phyloP scores from a whole-genome alignment of 2,888 invertebrate genomes.

The Nowickia ferox region DNA sequence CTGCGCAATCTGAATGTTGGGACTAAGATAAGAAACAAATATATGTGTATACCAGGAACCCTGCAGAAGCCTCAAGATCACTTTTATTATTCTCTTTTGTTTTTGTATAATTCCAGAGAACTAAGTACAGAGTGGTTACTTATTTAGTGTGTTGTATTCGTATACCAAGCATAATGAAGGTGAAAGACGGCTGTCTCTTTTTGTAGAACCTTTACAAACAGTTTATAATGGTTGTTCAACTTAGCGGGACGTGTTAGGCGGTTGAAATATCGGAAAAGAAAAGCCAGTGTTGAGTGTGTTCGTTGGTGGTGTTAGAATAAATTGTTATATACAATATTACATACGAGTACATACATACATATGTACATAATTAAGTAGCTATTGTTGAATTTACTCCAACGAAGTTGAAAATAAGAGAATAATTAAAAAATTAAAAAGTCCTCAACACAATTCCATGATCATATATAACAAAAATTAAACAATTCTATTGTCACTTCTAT shows the following conservation, averaged over 20 bases:
- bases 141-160: constrained; percentile 11
- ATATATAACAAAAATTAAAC: constrained; percentile 7
- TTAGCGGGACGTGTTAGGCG: constrained; percentile 65
- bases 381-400: constrained; percentile 20
- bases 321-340: background rate
- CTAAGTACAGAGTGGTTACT: constrained; percentile 7
- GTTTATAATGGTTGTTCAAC: constrained; percentile 64
- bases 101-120: background rate
- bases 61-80: constrained; percentile 4
- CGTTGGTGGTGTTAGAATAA: constrained; percentile 9
- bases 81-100: constrained; percentile 24
- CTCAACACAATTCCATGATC: constrained; percentile 14
- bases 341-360: no score
- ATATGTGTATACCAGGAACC: no score
- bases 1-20: no score
- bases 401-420: constrained; percentile 28
- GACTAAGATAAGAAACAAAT: no score
- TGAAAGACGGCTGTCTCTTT: constrained; percentile 57
- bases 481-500: background rate
- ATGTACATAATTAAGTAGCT: background rate
- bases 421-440: constrained; percentile 36
- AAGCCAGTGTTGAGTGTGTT: background rate
- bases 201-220: constrained; percentile 64
- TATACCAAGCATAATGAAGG: constrained; percentile 10
- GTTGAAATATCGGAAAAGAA: constrained; percentile 9